Percentiles rank a stretch among this genome's conserved stretches.
These are phyloP conservation scores for Mercenaria mercenaria DNA, from an alignment of 1,140 invertebrate genomes.

Conservation along the genomic window DNA sequence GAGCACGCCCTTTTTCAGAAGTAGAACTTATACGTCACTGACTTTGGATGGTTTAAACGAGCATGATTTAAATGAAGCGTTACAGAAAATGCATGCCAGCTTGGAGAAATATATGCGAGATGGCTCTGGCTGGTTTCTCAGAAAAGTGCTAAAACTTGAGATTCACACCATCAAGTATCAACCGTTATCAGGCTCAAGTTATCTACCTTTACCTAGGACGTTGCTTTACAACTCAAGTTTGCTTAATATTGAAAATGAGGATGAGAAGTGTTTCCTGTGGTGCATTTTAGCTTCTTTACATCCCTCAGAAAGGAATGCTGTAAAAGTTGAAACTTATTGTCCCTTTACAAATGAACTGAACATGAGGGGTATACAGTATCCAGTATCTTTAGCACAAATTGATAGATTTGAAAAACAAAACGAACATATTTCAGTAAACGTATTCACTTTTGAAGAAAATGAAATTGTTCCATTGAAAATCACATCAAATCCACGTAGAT, in stretches of 20 bases:
- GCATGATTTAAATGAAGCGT: slow-evolving; percentile 28
- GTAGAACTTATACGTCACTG: background rate
- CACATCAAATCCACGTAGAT: background rate
- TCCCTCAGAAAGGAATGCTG: background rate
- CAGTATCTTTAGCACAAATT: background rate
- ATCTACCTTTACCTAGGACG: slow-evolving; percentile 5
- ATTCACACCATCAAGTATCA: slow-evolving; percentile 7
- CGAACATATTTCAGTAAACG: background rate
- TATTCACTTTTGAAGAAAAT: slow-evolving; percentile 20
- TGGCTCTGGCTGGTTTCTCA: slow-evolving; percentile 15
- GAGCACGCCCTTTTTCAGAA: slow-evolving; percentile 1
- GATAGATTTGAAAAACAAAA: slow-evolving; percentile 10
- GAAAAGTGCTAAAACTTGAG: slow-evolving; percentile 25
- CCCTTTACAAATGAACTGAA: background rate
- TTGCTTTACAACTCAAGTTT: background rate
- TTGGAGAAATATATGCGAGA: slow-evolving; percentile 2
- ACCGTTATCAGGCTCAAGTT: background rate
- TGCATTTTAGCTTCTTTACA: background rate
- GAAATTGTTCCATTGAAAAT: slow-evolving; percentile 9
- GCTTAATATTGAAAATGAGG: slow-evolving; percentile 10
- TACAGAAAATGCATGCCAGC: background rate
- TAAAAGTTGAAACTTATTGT: background rate
- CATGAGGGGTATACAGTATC: background rate
- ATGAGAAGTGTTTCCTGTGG: slow-evolving; percentile 22
- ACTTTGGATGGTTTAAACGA: background rate